phyloP scores from a whole-genome alignment of 2,797 vertebrate species.

The Simalia tracyae region DNA sequence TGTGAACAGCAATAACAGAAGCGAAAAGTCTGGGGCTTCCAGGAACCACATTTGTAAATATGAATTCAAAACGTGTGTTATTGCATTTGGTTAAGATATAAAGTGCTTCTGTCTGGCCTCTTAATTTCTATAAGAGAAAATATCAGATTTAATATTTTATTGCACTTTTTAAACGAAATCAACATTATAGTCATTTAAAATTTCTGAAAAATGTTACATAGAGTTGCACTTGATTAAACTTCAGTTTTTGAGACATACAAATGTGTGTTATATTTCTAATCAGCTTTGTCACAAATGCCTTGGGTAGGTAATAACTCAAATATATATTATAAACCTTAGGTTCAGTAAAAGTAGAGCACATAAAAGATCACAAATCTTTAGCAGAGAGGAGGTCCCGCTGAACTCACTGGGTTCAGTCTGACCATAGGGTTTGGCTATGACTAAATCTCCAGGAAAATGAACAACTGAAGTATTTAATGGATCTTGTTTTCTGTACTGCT shows the following conservation, averaged over 20 bases:
- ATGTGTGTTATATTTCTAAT: not conserved
- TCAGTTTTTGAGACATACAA: not conserved
- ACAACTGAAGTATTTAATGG: too few relatives aligned
- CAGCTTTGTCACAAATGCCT: not conserved
- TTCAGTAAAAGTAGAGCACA: not conserved
- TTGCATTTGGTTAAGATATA: conserved; percentile 98
- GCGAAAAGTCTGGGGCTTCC: conserved; percentile 97
- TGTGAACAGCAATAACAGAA: conserved; percentile 97
- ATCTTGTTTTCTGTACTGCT: too few relatives aligned
- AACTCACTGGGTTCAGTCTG: not conserved
- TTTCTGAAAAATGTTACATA: not conserved
- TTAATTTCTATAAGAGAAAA: conserved; percentile 85
- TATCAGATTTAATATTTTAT: conserved; percentile 46
- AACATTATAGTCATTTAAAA: not conserved
- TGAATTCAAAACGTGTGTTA: conserved; percentile 98
- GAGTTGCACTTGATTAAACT: not conserved
- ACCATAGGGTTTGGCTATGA: not conserved
- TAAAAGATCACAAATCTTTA: not conserved
- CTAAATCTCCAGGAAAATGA: not conserved
- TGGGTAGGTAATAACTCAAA: not conserved
- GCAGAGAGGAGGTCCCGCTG: not conserved
- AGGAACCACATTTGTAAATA: conserved; percentile 96
- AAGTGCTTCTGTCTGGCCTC: conserved; percentile 97
- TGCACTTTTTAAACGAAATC: conserved; percentile 2
- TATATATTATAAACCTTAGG: not conserved